A percentile compares a stretch with the other conserved stretches of the same genome.
phyloP scores from a whole-genome alignment of 2,797 vertebrate genomes.

The Melopsittacus undulatus region DNA sequence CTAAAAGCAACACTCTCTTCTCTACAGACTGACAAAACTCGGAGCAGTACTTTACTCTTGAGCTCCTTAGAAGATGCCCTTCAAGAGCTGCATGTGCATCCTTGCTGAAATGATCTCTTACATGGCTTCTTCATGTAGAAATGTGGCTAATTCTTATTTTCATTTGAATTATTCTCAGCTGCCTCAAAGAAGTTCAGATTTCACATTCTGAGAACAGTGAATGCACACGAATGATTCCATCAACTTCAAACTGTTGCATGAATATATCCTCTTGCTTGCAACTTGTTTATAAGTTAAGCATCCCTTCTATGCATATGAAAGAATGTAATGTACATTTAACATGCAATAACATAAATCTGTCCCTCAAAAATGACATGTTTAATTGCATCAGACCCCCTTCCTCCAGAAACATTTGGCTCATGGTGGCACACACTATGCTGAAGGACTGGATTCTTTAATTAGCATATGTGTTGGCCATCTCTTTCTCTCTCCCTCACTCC shows the following conservation, averaged over 20 bases:
- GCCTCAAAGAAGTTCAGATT: not conserved
- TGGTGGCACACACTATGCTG: not conserved
- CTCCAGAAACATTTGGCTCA: slow-evolving; percentile 54
- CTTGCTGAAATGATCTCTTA: not conserved
- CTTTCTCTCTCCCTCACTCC: not conserved
- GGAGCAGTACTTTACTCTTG: not conserved
- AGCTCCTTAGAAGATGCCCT: not conserved
- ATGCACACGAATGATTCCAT: not conserved
- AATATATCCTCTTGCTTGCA: not conserved
- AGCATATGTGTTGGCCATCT: slow-evolving; percentile 53
- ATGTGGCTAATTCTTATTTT: not conserved
- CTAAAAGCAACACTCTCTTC: not conserved
- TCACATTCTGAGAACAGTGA: not conserved
- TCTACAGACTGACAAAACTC: not conserved
- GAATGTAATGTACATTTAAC: slow-evolving; percentile 1
- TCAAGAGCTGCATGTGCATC: not conserved
- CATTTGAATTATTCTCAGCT: not conserved
- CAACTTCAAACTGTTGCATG: not conserved
- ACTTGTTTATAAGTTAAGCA: slow-evolving; percentile 18
- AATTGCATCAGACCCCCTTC: slow-evolving; percentile 17
- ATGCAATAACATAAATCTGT: slow-evolving; percentile 34
- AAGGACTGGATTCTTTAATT: slow-evolving; percentile 53
- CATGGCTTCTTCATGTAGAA: not conserved
- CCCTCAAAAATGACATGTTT: slow-evolving; percentile 47
- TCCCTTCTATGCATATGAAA: not conserved